Percentiles rank a stretch among this genome's conserved stretches.
phyloP scores from a whole-genome alignment of 2,797 vertebrate species.

The Xyrichtys novacula region DNA sequence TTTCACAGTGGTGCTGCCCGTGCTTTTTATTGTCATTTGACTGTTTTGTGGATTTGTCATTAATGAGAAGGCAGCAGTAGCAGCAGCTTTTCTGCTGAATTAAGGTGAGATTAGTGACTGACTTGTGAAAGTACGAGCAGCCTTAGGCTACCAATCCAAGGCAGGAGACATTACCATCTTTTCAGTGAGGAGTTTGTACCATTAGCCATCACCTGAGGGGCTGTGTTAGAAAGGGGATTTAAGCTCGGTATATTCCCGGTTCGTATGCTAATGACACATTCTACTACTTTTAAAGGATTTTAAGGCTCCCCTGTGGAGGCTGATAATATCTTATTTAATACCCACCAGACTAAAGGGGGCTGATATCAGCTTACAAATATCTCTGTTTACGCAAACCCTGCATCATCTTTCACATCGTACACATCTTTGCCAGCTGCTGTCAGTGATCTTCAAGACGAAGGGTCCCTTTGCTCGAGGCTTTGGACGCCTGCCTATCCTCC shows the following conservation, averaged over 20 bases:
- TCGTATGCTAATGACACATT: slow-evolving; percentile 56
- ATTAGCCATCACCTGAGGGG: slow-evolving; percentile 59
- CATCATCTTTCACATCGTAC: slow-evolving; percentile 26
- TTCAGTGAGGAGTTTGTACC: slow-evolving; percentile 44
- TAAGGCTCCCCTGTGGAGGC: slow-evolving; percentile 38
- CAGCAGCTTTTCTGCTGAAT: slow-evolving; percentile 33
- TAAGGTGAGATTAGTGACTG: slow-evolving; percentile 45
- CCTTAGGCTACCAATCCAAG: slow-evolving; percentile 32
- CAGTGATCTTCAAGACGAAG: slow-evolving; percentile 19
- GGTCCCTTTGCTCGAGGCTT: slow-evolving; percentile 17
- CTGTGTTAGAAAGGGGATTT: slow-evolving; percentile 37
- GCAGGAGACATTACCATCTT: slow-evolving; percentile 34
- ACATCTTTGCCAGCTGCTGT: slow-evolving; percentile 4
- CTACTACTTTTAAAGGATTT: slow-evolving; percentile 49
- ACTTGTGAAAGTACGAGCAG: slow-evolving; percentile 35
- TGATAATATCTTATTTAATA: slow-evolving; percentile 57
- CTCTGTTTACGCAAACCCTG: slow-evolving; percentile 35
- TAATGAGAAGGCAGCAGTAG: slow-evolving; percentile 30
- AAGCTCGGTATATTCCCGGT: slow-evolving; percentile 40
- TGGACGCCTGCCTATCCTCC: slow-evolving; percentile 10
- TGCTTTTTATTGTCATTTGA: slow-evolving; percentile 33
- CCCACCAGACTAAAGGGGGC: slow-evolving; percentile 11
- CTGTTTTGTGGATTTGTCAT: slow-evolving; percentile 36
- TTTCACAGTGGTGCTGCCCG: not conserved
- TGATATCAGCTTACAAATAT: slow-evolving; percentile 26